Evolutionary conservation across 1,140 invertebrate species (phyloP), one percentile per base, ranked within the genome.

Genomic region (Venturia canescens): DNA sequence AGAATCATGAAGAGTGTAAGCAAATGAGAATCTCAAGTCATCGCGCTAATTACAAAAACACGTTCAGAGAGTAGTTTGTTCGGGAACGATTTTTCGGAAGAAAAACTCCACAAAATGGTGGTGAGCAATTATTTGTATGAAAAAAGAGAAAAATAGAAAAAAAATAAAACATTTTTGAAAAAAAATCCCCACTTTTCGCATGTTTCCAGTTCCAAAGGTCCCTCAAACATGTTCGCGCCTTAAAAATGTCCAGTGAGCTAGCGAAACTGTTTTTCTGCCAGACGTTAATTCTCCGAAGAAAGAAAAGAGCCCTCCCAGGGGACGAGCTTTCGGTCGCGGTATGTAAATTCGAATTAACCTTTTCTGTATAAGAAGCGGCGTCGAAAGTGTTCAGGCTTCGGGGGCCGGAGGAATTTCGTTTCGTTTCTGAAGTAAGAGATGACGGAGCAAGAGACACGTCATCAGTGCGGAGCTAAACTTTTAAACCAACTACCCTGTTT

Each of bases 301-400:
- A 76, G 38, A 38, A 60, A 34, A 34, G 44, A 31, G 16, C 48
- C 71, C 38, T 76, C 27, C 38, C 27, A 3, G 27, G 38, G 6
- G 6, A 29, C 15, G 29, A 6, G 16, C 70, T 53, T 50, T 26
- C 48, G 29, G 23, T 50, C 23, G 67, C 26, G 31, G 15, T 77
- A 77, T 77, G 75, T 23, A 77, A 77, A 77, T 77, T 1, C 53
- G 57, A 77, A 77, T 77, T 77, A 77, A 77, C 75, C 75, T 34
- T 21, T 29, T 18, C 16, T 0, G 15, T 18, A n/a, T n/a, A 31
- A 69, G 66, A 77, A 77, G 75, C 44, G 18, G 16, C 75, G 34
- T 21, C 26, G 31, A 66, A 66, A 77, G 57, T 23, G 53, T 77
- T n/a, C 57, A 29, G 53, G 74, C 60, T 44, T 57, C 38, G 2